phyloP scores from a whole-genome alignment of 2,113 vertebrate species.

The Columba livia region DNA sequence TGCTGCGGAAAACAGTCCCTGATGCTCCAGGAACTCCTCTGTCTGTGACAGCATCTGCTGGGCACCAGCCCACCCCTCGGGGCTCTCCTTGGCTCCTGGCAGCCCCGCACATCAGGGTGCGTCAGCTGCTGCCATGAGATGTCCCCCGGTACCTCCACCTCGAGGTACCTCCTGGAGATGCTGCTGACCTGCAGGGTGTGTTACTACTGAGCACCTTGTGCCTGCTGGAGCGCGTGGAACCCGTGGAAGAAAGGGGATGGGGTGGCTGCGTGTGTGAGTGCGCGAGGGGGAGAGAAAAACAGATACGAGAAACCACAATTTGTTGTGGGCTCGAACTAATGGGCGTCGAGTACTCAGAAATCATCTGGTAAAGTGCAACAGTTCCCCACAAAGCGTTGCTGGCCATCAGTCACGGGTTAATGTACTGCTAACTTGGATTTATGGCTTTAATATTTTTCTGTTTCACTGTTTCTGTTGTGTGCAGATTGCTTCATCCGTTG shows the following conservation, averaged over 20 bases:
- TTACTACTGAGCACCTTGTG: too few species aligned
- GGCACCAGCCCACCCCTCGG: background rate
- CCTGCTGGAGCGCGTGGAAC: too few species aligned
- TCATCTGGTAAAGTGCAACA: background rate
- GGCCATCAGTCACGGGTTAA: slow-evolving; percentile 5
- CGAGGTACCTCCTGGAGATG: background rate
- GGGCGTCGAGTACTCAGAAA: background rate
- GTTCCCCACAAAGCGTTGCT: background rate
- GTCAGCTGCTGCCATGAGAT: background rate
- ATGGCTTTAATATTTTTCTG: slow-evolving; percentile 46
- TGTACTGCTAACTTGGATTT: slow-evolving; percentile 30
- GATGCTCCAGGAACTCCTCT: background rate
- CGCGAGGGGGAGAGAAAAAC: background rate
- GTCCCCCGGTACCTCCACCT: background rate
- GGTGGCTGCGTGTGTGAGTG: accelerated
- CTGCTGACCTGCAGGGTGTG: accelerated
- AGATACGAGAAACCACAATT: background rate
- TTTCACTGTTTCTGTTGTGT: background rate
- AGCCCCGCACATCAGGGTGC: background rate
- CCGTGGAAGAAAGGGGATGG: background rate
- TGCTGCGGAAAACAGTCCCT: background rate
- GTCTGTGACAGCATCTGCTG: accelerated
- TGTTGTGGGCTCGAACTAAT: background rate
- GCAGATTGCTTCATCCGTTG: background rate
- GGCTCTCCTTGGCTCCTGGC: background rate